Evolutionary conservation across 2,113 vertebrate species (phyloP), one percentile per base, ranked within the genome.

Genomic region (Chaenocephalus aceratus): DNA sequence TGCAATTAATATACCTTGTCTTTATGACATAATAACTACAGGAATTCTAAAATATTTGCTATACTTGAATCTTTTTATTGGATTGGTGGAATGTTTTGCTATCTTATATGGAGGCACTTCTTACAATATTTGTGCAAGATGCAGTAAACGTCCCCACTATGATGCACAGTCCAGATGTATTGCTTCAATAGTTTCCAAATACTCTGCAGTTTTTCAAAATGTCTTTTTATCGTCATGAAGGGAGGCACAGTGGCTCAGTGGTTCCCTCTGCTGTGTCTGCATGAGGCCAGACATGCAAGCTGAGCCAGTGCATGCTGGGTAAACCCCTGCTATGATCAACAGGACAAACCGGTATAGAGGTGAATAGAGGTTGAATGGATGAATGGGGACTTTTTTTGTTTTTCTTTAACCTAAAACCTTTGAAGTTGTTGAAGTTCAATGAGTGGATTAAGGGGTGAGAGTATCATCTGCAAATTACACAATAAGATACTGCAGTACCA

Each of bases 91-190:
- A 54, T 57, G 53, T 56, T 49, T 76, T 46, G 5, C 26, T 61
- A 52, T 64, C 70, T 72, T 69, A 75, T 66, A 71, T 64, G 44
- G 61, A 67, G 60, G 44, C 15, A 72, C 13, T 36, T 21, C 18
- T 45, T 44, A 44, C 53, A 69, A 62, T 77, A 16, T 61, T 12
- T 72, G 30, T 63, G 23, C 15, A 58, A 62, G 60, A 59, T n/a
- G 82, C 59, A 66, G 62, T 81, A 72, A 84, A 78, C 45, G 65
- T 77, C 69, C n/a, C 49, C 30, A 44, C 6, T 23, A 41, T 9
- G 52, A n/a, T 10, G 41, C 62, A 54, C 45, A 11, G 46, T 44
- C 1, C 21, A 49, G 67, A 83, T 87, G 74, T 72, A 80, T 80
- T 26, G 48, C 61, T 56, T 54, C 64, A 52, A 70, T 77, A 45